Base-by-base conservation (phyloP, 2,888 invertebrate genomes). In the Gastrophysa polygoni region DNA sequence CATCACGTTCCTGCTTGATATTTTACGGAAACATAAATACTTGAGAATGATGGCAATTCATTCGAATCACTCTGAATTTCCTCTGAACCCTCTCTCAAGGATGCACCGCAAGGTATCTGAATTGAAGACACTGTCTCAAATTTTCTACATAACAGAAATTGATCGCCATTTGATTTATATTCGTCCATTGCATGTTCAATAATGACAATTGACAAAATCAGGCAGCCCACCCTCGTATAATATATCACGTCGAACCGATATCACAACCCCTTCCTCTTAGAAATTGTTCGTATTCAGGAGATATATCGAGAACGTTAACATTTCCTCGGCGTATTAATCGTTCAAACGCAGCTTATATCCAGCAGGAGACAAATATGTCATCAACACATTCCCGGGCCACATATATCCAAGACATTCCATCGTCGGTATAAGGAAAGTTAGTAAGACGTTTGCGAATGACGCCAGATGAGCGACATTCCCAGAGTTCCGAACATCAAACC, bases 391-490 rank as follows among this genome's bases (percentile, higher is more conserved):
- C 80, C 74, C 75, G 59, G 71, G 66, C 72, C 73, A 77, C 71
- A 75, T 75, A 75, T 73, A 73, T 38, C 38, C 75, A 73, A 74
- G 75, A 76, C 77, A 80, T 80, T 78, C 78, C 77, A 59, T 57
- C 71, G 68, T 66, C 65, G 70, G 69, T 74, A 75, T 72, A 73
- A 74, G 69, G 71, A 71, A 51, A 57, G 61, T 60, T 75, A 77
- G 75, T 75, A 80, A 80, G 80, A 79, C 79, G 78, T 79, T 79
- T 78, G 76, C 76, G 73, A 75, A 71, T 73, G 78, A 80, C 77
- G 75, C 73, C 61, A 65, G 76, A 78, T 75, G 75, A 77, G 70
- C 74, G 75, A 75, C 80, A 80, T 80, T 80, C 80, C 71, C 77
- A 67, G 76, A 79, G 80, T 80, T 78, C 79, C 79, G 75, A 76